A percentile compares a stretch with the other conserved stretches of the same genome.
phyloP scores from a whole-genome alignment of 2,888 invertebrate genomes.

The Pteria penguin region DNA sequence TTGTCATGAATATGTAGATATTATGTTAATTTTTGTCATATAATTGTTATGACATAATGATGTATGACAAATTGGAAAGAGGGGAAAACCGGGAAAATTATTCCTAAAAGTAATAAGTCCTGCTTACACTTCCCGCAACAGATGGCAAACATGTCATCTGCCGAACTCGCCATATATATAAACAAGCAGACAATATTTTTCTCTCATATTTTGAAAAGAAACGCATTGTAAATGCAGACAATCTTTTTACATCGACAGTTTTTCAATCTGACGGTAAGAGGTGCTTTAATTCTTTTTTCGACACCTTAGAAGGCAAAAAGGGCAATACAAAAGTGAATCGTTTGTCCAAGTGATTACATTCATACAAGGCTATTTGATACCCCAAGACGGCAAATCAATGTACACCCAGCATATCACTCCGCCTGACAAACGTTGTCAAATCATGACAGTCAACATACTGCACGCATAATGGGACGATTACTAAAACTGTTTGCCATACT shows the following conservation, averaged over 20 bases:
- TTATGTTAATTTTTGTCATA: not conserved
- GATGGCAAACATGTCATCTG: too few relatives aligned
- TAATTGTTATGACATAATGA: not conserved
- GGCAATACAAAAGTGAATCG: not conserved
- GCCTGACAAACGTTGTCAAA: slow-evolving; percentile 7
- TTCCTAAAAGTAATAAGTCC: too few relatives aligned
- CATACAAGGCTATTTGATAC: not conserved
- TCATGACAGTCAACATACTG: not conserved
- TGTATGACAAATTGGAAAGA: too few relatives aligned
- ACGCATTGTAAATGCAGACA: too few relatives aligned
- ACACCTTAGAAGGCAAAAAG: not conserved
- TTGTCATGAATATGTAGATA: not conserved
- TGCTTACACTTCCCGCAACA: too few relatives aligned
- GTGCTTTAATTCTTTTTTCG: not conserved
- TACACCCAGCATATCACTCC: not conserved
- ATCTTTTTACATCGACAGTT: not conserved
- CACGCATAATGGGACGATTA: not conserved
- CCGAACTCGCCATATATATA: too few relatives aligned
- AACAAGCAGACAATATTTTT: too few relatives aligned
- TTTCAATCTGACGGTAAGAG: not conserved
- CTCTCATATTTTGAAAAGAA: too few relatives aligned
- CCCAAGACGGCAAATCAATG: not conserved
- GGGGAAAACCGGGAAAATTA: too few relatives aligned
- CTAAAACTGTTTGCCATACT: not conserved
- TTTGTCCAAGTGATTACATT: not conserved